These are phyloP conservation scores for Ptychochromis oligacanthus DNA, from an alignment of 2,113 vertebrate genomes.

Conservation along the genomic window DNA sequence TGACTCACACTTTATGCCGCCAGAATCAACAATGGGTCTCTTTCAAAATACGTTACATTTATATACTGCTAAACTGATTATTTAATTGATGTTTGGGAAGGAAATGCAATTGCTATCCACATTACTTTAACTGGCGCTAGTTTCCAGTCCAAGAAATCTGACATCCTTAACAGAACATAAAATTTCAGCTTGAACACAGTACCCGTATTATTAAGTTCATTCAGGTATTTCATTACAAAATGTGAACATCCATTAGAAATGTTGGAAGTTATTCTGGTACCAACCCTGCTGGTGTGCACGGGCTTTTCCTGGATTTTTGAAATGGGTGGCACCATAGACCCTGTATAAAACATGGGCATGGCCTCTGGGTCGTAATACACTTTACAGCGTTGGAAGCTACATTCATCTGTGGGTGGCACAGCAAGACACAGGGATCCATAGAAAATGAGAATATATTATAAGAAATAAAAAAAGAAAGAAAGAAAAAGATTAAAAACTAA, in stretches of 20 bases:
- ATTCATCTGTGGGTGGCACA: rapidly evolving
- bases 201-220: too few relatives aligned
- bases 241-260: too few relatives aligned
- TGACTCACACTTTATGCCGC: background rate
- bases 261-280: too few relatives aligned
- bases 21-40: background rate
- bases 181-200: too few relatives aligned
- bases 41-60: rapidly evolving
- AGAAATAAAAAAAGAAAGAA: too few relatives aligned
- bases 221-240: too few relatives aligned
- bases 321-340: too few relatives aligned
- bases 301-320: background rate
- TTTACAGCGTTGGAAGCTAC: too few relatives aligned
- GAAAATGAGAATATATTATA: background rate
- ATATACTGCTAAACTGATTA: rapidly evolving
- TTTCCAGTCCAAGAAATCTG: too few relatives aligned
- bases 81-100: background rate
- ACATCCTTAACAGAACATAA: too few relatives aligned
- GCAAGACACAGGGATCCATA: background rate
- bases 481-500: too few relatives aligned
- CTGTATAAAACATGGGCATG: background rate
- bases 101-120: background rate
- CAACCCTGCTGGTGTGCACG: rapidly evolving
- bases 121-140: too few relatives aligned
- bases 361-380: background rate